A percentile compares a stretch with the other conserved stretches of the same genome.
These are phyloP conservation scores for Polymixis lichenea DNA, from an alignment of 2,888 invertebrate genomes.

Conservation along the genomic window DNA sequence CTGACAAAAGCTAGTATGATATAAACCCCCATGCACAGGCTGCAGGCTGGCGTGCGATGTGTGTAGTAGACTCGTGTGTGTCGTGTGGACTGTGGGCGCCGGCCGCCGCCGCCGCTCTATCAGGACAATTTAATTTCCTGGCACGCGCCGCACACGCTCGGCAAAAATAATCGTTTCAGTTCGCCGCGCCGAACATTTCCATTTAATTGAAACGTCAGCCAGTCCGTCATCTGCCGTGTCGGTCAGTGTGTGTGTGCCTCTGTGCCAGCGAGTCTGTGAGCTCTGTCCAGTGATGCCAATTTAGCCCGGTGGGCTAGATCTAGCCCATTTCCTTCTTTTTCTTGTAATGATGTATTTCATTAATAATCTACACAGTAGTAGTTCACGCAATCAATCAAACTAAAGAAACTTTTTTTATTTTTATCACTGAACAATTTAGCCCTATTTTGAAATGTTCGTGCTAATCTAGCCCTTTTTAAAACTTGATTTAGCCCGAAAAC, in stretches of 20 bases:
- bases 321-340: no score
- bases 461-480: no score
- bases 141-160: constrained; percentile 23
- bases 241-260: neutral
- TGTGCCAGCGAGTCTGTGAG: no score
- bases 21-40: neutral
- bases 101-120: neutral
- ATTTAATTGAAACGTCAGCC: constrained; percentile 30
- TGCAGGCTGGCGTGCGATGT: neutral
- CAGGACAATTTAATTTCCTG: constrained; percentile 54
- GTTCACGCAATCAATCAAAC: no score
- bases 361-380: no score
- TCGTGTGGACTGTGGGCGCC: neutral
- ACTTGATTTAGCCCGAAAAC: no score
- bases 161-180: constrained; percentile 23
- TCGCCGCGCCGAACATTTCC: constrained; percentile 1
- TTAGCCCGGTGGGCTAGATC: no score
- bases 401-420: no score
- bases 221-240: neutral
- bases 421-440: no score
- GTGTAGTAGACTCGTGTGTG: neutral
- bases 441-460: no score
- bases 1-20: neutral
- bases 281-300: no score
- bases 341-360: no score